A percentile compares a stretch with the other conserved stretches of the same genome.
Evolutionary conservation across 1,140 invertebrate species (phyloP).

Genomic region (Hermatobates lingyangjiaoensis): DNA sequence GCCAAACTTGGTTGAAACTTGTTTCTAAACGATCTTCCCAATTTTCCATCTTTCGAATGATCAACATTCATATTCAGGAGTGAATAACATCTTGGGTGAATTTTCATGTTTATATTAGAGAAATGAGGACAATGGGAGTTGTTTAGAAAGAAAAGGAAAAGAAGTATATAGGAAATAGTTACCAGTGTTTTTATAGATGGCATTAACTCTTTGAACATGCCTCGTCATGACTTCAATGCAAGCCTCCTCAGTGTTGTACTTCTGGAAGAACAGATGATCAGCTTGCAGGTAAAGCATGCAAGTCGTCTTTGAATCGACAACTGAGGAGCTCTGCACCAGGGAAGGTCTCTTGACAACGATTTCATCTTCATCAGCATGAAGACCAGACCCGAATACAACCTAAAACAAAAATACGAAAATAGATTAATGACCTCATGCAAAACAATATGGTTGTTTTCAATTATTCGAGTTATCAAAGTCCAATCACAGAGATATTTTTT

Average conservation of each 20-base stretch:
- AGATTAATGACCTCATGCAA: too few species aligned
- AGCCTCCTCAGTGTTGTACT: conserved; percentile 79
- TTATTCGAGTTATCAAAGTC: too few species aligned
- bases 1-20: too few species aligned
- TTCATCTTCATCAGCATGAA: conserved; percentile 11
- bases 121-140: too few species aligned
- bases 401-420: neutral
- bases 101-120: too few species aligned
- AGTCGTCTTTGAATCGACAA: conserved; percentile 50
- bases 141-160: too few species aligned
- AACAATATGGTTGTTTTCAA: too few species aligned
- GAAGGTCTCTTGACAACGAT: neutral
- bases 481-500: too few species aligned
- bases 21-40: too few species aligned
- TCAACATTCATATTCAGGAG: too few species aligned
- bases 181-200: conserved; percentile 80
- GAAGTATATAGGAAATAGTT: conserved; percentile 21
- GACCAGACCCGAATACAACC: conserved; percentile 10
- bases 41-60: too few species aligned
- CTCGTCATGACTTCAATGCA: conserved; percentile 88
- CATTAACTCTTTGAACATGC: conserved; percentile 82
- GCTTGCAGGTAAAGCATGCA: conserved; percentile 83
- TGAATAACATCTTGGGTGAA: too few species aligned
- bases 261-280: conserved; percentile 82
- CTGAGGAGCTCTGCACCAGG: conserved; percentile 35